Conservation (phyloP, 2,888 invertebrate genomes). For the Plutella xylostella region DNA sequence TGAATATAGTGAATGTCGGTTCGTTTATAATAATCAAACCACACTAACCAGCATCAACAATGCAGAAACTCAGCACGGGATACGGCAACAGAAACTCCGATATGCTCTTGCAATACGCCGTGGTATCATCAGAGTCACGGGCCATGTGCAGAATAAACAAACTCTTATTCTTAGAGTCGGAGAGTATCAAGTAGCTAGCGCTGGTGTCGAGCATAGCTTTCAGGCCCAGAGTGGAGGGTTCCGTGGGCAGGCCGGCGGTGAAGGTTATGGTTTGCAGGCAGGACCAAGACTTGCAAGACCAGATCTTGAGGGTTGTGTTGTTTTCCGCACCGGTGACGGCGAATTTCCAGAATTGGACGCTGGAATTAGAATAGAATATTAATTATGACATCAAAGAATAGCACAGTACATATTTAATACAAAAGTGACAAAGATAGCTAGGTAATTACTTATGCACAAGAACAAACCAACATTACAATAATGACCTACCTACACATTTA, state of each 20-base stretch:
- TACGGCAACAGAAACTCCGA: constrained; percentile 90
- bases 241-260: constrained; percentile 51
- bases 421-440: too few species aligned
- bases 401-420: too few species aligned
- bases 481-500: too few species aligned
- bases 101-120: constrained; percentile 78
- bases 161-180: constrained; percentile 87
- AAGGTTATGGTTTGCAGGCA: constrained; percentile 91
- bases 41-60: constrained; percentile 78
- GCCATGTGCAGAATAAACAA: constrained; percentile 84
- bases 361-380: too few species aligned
- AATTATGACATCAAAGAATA: too few species aligned
- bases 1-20: too few species aligned
- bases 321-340: constrained; percentile 92
- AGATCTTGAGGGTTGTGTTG: constrained; percentile 90
- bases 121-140: constrained; percentile 53
- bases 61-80: constrained; percentile 90
- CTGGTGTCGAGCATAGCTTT: constrained; percentile 87
- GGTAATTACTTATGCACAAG: too few species aligned
- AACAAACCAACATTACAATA: too few species aligned
- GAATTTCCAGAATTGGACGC: constrained; percentile 91
- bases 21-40: not conserved
- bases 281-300: constrained; percentile 96
- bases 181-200: constrained; percentile 87
- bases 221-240: constrained; percentile 50